phyloP scores from a whole-genome alignment of 2,113 vertebrate genomes.

The Catharus minimus region DNA sequence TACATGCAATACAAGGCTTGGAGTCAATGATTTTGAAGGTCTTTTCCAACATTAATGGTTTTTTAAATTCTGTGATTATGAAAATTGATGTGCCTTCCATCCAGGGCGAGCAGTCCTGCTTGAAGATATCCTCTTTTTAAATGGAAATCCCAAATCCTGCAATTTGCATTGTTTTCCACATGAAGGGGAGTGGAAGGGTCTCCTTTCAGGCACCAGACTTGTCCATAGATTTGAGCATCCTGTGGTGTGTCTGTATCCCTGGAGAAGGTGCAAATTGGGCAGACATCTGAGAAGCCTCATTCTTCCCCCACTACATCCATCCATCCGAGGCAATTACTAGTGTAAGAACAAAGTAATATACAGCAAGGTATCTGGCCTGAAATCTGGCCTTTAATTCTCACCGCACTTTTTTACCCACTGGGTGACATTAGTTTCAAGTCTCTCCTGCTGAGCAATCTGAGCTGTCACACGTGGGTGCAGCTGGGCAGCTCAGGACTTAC shows the following conservation, averaged over 20 bases:
- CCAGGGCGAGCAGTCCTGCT: background rate
- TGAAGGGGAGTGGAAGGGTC: background rate
- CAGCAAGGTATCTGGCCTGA: background rate
- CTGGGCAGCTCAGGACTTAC: background rate
- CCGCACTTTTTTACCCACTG: background rate
- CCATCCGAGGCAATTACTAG: background rate
- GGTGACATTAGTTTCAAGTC: background rate
- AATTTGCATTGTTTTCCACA: background rate
- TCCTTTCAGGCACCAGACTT: background rate
- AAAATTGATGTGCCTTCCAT: background rate
- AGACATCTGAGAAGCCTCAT: background rate
- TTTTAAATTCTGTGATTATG: background rate
- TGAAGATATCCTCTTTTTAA: background rate
- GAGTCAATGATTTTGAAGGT: background rate
- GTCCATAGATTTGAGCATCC: background rate
- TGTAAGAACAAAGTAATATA: background rate
- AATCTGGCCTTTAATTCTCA: background rate
- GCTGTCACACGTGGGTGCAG: background rate
- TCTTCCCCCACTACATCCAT: background rate
- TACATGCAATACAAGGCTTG: background rate
- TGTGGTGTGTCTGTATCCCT: background rate
- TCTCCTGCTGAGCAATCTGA: background rate
- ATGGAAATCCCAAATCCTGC: background rate
- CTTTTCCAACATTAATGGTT: background rate
- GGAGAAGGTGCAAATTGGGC: background rate